These are phyloP conservation scores for Athene noctua DNA, from an alignment of 2,113 vertebrate species.

Conservation along the genomic window DNA sequence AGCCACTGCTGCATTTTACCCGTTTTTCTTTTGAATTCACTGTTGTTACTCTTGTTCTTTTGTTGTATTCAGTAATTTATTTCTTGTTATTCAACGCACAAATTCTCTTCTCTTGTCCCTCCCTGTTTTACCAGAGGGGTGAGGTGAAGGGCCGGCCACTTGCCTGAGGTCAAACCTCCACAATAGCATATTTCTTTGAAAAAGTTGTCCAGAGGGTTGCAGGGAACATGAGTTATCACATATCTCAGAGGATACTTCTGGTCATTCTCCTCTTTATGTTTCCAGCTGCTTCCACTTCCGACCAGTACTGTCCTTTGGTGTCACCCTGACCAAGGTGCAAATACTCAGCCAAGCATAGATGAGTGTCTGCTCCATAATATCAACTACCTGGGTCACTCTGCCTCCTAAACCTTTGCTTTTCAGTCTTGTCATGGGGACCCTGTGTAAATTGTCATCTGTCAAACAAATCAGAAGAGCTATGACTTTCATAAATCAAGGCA, in stretches of 20 bases:
- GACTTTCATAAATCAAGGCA: not conserved
- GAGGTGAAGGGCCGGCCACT: no score
- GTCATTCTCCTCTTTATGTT: not conserved
- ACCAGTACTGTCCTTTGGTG: not conserved
- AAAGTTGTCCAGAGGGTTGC: not conserved
- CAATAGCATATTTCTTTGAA: not conserved
- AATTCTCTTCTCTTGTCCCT: no score
- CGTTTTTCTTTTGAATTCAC: no score
- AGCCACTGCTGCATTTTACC: no score
- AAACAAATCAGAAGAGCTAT: not conserved
- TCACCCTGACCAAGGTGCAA: not conserved
- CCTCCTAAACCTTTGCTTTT: not conserved
- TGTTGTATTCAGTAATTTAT: no score
- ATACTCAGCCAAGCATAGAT: not conserved
- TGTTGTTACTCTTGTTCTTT: no score
- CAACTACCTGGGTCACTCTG: not conserved
- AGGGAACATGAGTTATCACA: not conserved
- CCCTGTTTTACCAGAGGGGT: no score
- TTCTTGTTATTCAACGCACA: no score
- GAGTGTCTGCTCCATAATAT: not conserved
- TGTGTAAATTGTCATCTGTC: not conserved
- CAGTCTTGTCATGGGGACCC: not conserved
- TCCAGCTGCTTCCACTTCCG: not conserved
- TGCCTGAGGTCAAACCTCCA: no score
- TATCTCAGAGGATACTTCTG: not conserved